phyloP scores from a whole-genome alignment of 2,888 invertebrate species.

The Idaea biselata region DNA sequence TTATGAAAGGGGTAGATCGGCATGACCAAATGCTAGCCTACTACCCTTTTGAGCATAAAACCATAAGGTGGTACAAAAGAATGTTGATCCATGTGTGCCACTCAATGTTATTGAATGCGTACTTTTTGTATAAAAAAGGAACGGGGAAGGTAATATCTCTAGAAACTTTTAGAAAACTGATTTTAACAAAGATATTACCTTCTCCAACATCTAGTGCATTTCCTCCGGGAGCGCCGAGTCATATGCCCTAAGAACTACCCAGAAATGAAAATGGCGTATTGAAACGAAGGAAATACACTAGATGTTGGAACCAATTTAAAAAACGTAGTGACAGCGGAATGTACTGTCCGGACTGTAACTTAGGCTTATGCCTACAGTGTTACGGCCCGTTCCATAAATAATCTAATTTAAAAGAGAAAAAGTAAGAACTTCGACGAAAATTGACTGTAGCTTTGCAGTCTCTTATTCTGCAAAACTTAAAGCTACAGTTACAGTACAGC shows the following conservation, averaged over 20 bases:
- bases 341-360: neutral
- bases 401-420: no score
- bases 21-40: neutral
- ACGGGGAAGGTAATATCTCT: neutral
- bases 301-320: no score
- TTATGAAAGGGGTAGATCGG: no score
- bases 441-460: no score
- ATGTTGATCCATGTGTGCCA: neutral
- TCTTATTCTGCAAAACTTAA: no score
- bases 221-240: neutral
- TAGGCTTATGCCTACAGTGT: no score
- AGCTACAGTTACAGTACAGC: no score
- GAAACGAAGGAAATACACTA: no score
- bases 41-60: neutral
- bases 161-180: neutral
- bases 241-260: neutral
- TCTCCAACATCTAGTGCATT: neutral
- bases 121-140: neutral
- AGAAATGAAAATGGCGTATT: no score
- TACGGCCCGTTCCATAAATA: no score
- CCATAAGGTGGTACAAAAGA: neutral
- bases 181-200: neutral
- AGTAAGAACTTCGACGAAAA: no score
- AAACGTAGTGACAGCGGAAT: neutral
- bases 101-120: neutral